phyloP scores from a whole-genome alignment of 2,888 invertebrate genomes.

The Rhopalosiphum nymphaeae region DNA sequence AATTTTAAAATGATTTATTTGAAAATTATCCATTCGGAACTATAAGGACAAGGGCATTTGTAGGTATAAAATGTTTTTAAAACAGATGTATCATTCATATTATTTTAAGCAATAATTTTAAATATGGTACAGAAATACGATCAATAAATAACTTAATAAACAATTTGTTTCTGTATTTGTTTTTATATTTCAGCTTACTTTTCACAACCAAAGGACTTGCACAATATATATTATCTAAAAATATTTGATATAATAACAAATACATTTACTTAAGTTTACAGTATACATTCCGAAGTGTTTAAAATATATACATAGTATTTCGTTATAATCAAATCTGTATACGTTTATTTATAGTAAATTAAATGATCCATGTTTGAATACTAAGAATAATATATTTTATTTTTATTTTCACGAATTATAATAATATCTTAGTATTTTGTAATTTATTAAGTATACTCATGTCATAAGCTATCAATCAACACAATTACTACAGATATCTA shows the following conservation, averaged over 20 bases:
- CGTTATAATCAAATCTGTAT: not conserved
- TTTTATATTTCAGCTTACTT: not conserved
- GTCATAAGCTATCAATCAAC: not conserved
- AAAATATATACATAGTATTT: not conserved
- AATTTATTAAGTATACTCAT: not conserved
- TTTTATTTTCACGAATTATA: not conserved
- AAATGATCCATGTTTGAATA: not conserved
- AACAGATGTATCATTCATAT: not conserved
- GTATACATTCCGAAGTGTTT: not conserved
- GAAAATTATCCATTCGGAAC: not conserved
- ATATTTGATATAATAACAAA: not conserved
- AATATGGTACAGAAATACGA: not conserved
- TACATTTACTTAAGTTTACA: not conserved
- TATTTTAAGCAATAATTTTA: not conserved
- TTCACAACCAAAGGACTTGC: not conserved
- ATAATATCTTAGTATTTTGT: not conserved
- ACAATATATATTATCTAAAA: not conserved
- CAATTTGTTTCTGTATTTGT: not conserved
- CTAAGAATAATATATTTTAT: not conserved
- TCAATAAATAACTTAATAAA: not conserved
- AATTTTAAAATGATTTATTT: not conserved
- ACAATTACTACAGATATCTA: not conserved
- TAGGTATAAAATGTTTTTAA: not conserved
- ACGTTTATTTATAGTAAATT: not conserved
- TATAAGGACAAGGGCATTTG: not conserved